Evolutionary conservation across 2,797 vertebrate genomes (phyloP).

Genomic region (Melanotaenia nigrans): DNA sequence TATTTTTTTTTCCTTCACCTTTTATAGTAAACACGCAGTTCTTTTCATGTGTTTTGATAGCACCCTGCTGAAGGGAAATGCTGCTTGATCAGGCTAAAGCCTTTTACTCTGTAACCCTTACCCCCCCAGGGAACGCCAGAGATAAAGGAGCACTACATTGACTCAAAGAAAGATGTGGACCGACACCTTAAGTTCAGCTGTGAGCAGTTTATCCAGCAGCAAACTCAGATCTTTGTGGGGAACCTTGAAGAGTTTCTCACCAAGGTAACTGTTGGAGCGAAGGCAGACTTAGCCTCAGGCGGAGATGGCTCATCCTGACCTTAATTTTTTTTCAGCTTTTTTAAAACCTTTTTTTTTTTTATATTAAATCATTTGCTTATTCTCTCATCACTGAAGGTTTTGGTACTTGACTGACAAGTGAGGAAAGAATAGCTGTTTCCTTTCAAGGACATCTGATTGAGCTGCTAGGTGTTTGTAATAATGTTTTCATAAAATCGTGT

Average conservation of each 20-base stretch:
- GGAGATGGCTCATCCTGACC: constrained; percentile 56
- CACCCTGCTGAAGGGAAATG: constrained; percentile 54
- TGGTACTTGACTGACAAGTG: constrained; percentile 7
- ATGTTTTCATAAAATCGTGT: constrained; percentile 12
- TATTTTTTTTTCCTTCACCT: constrained; percentile 18
- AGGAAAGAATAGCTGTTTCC: constrained; percentile 22
- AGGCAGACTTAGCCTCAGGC: constrained; percentile 61
- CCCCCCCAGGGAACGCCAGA: constrained; percentile 91
- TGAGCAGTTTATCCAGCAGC: constrained; percentile 97
- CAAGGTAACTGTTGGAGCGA: constrained; percentile 84
- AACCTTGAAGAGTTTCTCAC: constrained; percentile 94
- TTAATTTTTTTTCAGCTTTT: constrained; percentile 47
- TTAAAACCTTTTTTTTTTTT: constrained; percentile 2
- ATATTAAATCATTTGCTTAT: constrained; percentile 35
- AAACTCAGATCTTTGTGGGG: constrained; percentile 91
- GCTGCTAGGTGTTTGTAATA: background rate
- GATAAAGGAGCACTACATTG: constrained; percentile 97
- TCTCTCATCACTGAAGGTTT: constrained; percentile 49
- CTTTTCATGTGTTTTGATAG: constrained; percentile 62
- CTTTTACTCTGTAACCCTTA: constrained; percentile 52
- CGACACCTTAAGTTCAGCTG: constrained; percentile 94
- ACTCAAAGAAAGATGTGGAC: constrained; percentile 98
- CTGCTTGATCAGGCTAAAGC: constrained; percentile 60
- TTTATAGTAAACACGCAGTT: constrained; percentile 51
- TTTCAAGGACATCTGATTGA: constrained; percentile 11